Evolutionary conservation across 2,113 vertebrate genomes (phyloP).

Genomic region (Cyanocitta stelleri): DNA sequence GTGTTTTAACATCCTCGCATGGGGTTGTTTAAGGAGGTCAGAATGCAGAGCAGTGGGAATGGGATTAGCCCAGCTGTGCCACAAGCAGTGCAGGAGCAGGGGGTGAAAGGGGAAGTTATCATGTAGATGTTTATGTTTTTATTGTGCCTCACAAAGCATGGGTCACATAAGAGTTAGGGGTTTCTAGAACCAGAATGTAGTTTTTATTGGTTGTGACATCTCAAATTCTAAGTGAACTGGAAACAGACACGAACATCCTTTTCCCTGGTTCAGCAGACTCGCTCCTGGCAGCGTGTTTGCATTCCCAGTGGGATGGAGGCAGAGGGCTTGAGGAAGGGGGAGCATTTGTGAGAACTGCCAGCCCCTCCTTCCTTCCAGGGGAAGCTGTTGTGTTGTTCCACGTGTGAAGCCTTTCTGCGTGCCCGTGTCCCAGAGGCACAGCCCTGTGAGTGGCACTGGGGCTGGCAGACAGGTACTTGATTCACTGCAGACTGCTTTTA

Average conservation of each 20-base stretch:
- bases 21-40: constrained; percentile 35
- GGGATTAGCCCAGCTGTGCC: constrained; percentile 28
- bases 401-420: not conserved
- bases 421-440: not conserved
- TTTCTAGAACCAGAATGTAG: not conserved
- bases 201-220: not conserved
- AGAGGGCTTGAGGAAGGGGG: not conserved
- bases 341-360: not conserved
- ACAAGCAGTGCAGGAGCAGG: not conserved
- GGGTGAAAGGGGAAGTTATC: not conserved
- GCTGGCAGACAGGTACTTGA: not conserved
- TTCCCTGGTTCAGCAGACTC: not conserved
- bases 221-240: not conserved
- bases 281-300: not conserved
- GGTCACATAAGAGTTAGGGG: not conserved
- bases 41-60: not conserved
- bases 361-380: not conserved
- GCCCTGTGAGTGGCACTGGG: fast-evolving
- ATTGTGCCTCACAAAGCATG: not conserved
- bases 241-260: not conserved
- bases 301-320: not conserved
- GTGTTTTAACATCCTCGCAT: constrained; percentile 20
- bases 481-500: not conserved
- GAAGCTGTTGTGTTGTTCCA: not conserved
- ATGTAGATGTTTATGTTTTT: not conserved